Evolutionary conservation across 2,888 invertebrate genomes (phyloP).

Genomic region (Pegoplata infirma): DNA sequence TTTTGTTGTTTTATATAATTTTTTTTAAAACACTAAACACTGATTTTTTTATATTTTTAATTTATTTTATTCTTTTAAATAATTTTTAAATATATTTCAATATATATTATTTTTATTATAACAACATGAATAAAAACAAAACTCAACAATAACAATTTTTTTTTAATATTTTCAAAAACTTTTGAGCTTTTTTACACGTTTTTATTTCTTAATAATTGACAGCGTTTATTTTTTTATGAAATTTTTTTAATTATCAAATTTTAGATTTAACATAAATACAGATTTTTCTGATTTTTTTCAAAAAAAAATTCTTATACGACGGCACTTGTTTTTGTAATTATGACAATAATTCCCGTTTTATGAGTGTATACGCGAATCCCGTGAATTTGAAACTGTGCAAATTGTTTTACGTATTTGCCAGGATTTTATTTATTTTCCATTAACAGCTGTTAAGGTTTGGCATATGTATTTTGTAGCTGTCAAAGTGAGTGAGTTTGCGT

Average conservation of each 20-base stretch:
- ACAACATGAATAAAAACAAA: too few species aligned
- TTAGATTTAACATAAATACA: constrained; percentile 6
- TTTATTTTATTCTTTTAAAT: not conserved
- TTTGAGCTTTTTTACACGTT: constrained; percentile 23
- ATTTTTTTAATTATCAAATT: constrained; percentile 11
- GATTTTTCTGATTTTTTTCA: constrained; percentile 17
- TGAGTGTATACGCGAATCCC: constrained; percentile 32
- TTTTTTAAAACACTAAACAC: constrained; percentile 22
- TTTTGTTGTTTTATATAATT: not conserved
- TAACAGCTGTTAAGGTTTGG: constrained; percentile 29
- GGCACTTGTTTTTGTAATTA: not conserved
- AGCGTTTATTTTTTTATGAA: constrained; percentile 17
- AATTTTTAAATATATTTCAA: not conserved
- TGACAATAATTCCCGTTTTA: constrained; percentile 32
- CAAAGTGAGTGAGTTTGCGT: not conserved
- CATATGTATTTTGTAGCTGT: too few species aligned
- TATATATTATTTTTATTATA: too few species aligned
- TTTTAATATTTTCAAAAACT: not conserved
- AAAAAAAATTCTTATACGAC: constrained; percentile 4
- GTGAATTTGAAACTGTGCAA: constrained; percentile 49
- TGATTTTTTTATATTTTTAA: constrained; percentile 1
- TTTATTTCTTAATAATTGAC: constrained; percentile 49
- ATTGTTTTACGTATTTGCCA: constrained; percentile 18
- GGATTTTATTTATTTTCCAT: constrained; percentile 3
- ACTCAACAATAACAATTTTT: not conserved